Percentiles rank a stretch among this genome's conserved stretches.
Conservation (phyloP, 2,113 vertebrate genomes). For the Syrrhaptes paradoxus region DNA sequence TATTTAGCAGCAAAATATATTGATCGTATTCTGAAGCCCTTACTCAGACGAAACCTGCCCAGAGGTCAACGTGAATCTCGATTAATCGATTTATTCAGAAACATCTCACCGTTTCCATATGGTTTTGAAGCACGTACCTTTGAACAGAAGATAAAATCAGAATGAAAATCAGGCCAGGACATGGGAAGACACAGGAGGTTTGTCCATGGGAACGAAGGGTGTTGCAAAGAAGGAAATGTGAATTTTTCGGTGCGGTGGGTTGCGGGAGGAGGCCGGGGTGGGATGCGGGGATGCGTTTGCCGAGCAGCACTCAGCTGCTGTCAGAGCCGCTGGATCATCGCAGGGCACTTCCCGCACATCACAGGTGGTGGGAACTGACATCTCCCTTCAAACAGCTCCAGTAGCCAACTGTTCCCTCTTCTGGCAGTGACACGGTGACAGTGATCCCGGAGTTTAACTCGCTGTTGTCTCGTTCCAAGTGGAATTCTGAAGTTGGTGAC, state of each 20-base stretch:
- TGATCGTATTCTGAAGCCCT: not conserved
- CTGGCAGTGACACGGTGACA: conserved; percentile 54
- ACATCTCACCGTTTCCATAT: not conserved
- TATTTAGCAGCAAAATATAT: conserved; percentile 16
- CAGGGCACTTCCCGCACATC: conserved; percentile 70
- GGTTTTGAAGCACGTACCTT: not conserved
- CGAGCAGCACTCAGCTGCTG: not conserved
- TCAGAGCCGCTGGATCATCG: conserved; percentile 32
- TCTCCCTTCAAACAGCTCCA: conserved; percentile 69
- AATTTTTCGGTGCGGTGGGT: not conserved
- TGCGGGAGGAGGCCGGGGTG: not conserved
- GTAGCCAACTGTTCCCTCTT: conserved; percentile 48
- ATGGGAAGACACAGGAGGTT: not conserved
- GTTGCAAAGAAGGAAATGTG: not conserved
- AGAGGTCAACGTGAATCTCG: not conserved
- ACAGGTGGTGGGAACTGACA: conserved; percentile 65
- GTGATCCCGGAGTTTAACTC: conserved; percentile 59
- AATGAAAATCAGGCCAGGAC: not conserved
- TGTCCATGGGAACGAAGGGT: rapidly evolving
- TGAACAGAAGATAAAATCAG: not conserved
- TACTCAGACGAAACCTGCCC: conserved; percentile 14
- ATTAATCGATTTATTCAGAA: not conserved
- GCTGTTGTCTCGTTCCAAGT: conserved; percentile 57
- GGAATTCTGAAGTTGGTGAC: conserved; percentile 50
- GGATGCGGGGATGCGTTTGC: not conserved